phyloP scores from a whole-genome alignment of 2,797 vertebrate species.

The Oreochromis mossambicus region DNA sequence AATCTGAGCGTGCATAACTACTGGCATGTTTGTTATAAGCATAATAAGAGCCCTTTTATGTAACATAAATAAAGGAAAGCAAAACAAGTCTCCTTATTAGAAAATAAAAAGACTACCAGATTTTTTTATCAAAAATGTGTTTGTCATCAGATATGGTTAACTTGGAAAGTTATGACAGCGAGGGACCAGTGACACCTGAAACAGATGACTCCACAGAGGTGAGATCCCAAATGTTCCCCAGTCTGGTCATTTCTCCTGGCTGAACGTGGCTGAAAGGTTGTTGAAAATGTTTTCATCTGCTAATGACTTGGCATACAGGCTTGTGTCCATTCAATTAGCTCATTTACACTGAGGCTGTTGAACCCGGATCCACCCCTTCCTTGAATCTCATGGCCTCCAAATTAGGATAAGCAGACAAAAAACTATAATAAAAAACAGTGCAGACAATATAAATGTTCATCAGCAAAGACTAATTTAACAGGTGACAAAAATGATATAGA shows the following conservation, averaged over 20 bases:
- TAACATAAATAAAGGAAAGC: background rate
- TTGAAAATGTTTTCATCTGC: constrained; percentile 21
- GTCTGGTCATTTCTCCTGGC: background rate
- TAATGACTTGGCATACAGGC: constrained; percentile 41
- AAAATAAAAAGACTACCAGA: background rate
- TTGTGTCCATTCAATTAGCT: constrained; percentile 24
- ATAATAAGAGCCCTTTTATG: background rate
- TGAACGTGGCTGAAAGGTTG: background rate
- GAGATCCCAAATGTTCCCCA: background rate
- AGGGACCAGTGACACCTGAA: constrained; percentile 86
- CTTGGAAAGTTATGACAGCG: constrained; percentile 86
- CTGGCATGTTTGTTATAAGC: background rate
- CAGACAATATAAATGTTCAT: background rate
- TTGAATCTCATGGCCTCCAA: background rate
- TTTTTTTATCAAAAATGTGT: background rate
- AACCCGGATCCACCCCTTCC: constrained; percentile 1
- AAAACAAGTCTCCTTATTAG: background rate
- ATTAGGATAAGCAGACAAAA: background rate
- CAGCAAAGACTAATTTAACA: background rate
- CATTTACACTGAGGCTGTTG: constrained; percentile 26
- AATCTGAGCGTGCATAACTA: background rate
- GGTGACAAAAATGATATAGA: background rate
- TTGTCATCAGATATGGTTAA: constrained; percentile 82
- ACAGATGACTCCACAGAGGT: constrained; percentile 88
- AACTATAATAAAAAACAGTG: background rate